Conservation (phyloP, 2,797 vertebrate genomes). For the Helarctos malayanus region DNA sequence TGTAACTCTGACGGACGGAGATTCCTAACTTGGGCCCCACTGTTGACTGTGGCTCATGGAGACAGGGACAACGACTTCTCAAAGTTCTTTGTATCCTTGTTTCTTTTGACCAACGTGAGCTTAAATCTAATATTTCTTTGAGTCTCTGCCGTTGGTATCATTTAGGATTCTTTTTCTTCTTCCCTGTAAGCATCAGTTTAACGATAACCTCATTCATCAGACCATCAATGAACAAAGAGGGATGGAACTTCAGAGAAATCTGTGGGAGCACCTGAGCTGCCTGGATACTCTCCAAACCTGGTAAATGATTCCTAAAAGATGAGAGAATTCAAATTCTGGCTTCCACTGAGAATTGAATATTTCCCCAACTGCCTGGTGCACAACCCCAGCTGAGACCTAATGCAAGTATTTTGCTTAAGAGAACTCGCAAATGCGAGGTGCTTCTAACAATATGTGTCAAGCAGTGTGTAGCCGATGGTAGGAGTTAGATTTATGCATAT, state of each 20-base stretch:
- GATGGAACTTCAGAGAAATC: background rate
- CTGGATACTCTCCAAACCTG: constrained; percentile 71
- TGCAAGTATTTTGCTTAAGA: constrained; percentile 85
- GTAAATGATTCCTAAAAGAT: constrained; percentile 81
- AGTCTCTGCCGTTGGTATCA: background rate
- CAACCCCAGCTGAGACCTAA: constrained; percentile 87
- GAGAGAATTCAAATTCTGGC: constrained; percentile 79
- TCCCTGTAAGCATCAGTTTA: background rate
- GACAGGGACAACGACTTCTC: background rate
- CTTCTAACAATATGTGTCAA: constrained; percentile 88
- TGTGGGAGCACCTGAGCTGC: constrained; percentile 69
- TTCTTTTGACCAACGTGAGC: background rate
- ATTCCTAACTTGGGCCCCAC: background rate
- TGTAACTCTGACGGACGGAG: background rate
- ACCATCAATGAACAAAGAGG: constrained; percentile 6
- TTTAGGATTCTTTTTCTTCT: background rate
- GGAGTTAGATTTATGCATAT: constrained; percentile 88
- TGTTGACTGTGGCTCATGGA: background rate
- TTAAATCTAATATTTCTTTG: constrained; percentile 29
- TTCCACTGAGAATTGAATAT: constrained; percentile 85
- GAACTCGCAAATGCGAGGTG: constrained; percentile 87
- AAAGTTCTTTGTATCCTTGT: background rate
- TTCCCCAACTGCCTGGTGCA: constrained; percentile 82
- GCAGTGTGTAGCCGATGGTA: constrained; percentile 84
- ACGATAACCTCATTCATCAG: constrained; percentile 23